phyloP scores from a whole-genome alignment of 2,797 vertebrate genomes.

The Pantherophis alleghaniensis region DNA sequence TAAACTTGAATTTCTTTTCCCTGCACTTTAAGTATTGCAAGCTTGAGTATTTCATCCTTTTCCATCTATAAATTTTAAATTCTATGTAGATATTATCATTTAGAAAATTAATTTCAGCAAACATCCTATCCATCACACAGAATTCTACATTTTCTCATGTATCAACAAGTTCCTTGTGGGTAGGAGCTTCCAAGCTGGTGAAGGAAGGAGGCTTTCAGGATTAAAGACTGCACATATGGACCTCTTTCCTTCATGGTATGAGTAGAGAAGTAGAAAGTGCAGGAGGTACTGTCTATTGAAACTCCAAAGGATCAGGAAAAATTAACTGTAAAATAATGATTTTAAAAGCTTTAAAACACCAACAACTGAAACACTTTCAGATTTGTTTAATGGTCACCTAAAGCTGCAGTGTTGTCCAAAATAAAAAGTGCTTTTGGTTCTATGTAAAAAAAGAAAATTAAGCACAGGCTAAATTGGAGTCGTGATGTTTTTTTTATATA shows the following conservation, averaged over 20 bases:
- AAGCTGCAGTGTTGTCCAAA: slow-evolving; percentile 3
- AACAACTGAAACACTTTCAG: slow-evolving; percentile 79
- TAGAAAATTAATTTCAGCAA: slow-evolving; percentile 64
- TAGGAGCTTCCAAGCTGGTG: background rate
- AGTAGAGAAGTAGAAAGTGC: background rate
- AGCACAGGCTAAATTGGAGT: slow-evolving; percentile 18
- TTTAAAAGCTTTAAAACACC: background rate
- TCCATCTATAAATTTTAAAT: slow-evolving; percentile 61
- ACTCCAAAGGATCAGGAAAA: background rate
- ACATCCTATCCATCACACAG: slow-evolving; percentile 58
- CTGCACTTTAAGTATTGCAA: slow-evolving; percentile 72
- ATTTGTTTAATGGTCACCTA: slow-evolving; percentile 83
- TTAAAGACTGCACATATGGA: background rate
- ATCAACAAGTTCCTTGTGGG: background rate
- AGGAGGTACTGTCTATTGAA: background rate
- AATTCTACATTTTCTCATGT: slow-evolving; percentile 34
- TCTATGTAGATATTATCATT: slow-evolving; percentile 65
- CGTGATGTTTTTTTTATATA: slow-evolving; percentile 85
- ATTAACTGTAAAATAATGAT: background rate
- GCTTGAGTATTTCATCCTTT: slow-evolving; percentile 62
- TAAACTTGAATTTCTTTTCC: slow-evolving; percentile 77
- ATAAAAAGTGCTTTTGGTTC: slow-evolving; percentile 3
- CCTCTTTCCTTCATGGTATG: background rate
- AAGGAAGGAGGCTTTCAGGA: background rate
- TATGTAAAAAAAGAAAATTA: background rate